Evolutionary conservation across 2,888 invertebrate genomes (phyloP), one percentile per base, ranked within the genome.

Genomic region (Trachelus stipa): DNA sequence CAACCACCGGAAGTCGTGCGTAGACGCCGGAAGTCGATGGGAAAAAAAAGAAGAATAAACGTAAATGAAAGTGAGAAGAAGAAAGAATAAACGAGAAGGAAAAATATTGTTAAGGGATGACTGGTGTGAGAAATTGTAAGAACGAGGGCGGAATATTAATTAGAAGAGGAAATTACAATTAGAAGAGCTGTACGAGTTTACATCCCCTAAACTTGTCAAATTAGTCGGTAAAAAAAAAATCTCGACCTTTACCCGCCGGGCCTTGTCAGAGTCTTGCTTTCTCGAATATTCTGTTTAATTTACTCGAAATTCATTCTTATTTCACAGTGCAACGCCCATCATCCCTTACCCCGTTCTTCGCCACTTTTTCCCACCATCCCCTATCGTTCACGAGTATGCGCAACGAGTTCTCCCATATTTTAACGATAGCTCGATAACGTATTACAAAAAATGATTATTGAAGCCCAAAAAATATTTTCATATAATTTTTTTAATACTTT

Each of bases 241-340:
- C 56, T 56, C 56, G 23, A 56, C 56, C 23, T 56, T 15, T 56
- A 9, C 9, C 56, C 56, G 2, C 56, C 9, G 56, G 56, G 23
- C 4, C 56, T 9, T 56, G 9, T 56, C 23, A 23, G 56, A 23
- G 23, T 23, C 23, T 56, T 56, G 9, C 23, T 23, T 23, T 56
- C 56, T 56, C 6, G 23, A 56, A 56, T 78, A 79, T 80, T 76
- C 78, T 79, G 80, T 79, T 81, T 82, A 81, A 76, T 81, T 79
- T 75, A 78, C 76, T 76, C 74, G 78, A 79, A 78, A 81, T 80
- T 80, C 80, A 76, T 77, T 77, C 76, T 79, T 34, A 35, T 79
- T 79, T 77, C 80, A 73, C 80, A 76, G 56, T 74, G 77, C 75
- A 4, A 12, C 37, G 77, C 77, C 76, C 78, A 78, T 56, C 35